phyloP scores from a whole-genome alignment of 2,113 vertebrate genomes.

The Saccopteryx bilineata region DNA sequence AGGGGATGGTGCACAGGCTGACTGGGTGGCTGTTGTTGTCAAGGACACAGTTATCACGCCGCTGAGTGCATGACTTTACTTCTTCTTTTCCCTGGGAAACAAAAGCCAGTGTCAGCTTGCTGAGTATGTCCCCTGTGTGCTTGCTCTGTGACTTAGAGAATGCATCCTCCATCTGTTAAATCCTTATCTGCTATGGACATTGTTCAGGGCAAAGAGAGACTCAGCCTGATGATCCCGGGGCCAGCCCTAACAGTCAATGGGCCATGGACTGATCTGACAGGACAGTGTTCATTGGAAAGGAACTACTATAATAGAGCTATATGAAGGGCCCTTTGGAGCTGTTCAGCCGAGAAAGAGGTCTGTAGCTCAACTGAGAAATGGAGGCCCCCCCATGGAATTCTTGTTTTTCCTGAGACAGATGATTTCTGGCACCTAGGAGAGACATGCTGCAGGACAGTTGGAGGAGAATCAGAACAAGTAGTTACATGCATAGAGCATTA shows the following conservation, averaged over 20 bases:
- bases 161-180: fast-evolving
- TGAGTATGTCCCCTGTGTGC: background rate
- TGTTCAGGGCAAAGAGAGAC: background rate
- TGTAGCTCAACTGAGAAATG: constrained; percentile 3
- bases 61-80: background rate
- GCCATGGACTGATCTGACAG: background rate
- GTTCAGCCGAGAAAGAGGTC: background rate
- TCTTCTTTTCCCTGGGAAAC: background rate
- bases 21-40: background rate
- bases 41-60: background rate
- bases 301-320: background rate
- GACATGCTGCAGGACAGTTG: background rate
- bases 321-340: background rate
- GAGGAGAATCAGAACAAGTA: background rate
- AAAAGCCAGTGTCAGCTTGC: background rate
- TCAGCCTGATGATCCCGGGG: background rate
- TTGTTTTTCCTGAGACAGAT: background rate
- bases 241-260: background rate
- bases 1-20: background rate
- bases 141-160: background rate
- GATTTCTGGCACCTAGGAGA: background rate
- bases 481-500: background rate
- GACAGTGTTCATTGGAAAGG: background rate
- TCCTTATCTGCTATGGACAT: background rate
- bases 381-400: background rate